Conservation (phyloP, 2,888 invertebrate species). For the Gymnoscelis rufifasciata region DNA sequence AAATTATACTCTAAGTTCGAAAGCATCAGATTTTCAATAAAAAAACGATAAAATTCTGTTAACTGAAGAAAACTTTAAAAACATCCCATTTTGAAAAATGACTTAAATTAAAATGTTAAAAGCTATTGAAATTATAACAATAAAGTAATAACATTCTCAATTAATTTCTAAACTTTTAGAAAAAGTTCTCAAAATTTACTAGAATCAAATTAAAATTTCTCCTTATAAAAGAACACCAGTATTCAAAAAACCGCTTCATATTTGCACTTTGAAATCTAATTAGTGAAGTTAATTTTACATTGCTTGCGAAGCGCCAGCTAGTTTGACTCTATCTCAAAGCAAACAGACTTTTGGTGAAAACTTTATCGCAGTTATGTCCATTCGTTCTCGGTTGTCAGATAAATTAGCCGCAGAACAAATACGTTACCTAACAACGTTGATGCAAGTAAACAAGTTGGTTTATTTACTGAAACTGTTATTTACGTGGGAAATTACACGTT, state of each 20-base stretch:
- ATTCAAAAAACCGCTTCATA: neutral
- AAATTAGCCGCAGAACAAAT: conserved; percentile 18
- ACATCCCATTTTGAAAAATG: too few species aligned
- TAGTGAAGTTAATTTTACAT: neutral
- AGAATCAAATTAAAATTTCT: too few species aligned
- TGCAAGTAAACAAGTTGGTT: conserved; percentile 1
- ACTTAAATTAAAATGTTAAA: too few species aligned
- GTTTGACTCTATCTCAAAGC: conserved; percentile 14
- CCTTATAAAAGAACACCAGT: too few species aligned
- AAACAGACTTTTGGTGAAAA: conserved; percentile 17
- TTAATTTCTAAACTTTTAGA: too few species aligned
- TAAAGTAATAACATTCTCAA: too few species aligned
- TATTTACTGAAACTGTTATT: conserved; percentile 7
- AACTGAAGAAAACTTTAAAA: too few species aligned
- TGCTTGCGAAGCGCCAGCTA: neutral
- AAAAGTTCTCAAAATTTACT: too few species aligned
- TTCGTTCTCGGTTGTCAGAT: conserved; percentile 18
- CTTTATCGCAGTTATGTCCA: conserved; percentile 18
- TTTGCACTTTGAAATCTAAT: neutral
- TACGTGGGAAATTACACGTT: conserved; percentile 1
- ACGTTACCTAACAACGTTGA: conserved; percentile 3
- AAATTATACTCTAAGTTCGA: too few species aligned
- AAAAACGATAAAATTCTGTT: too few species aligned
- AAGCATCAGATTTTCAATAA: too few species aligned
- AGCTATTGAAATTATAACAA: too few species aligned